phyloP scores from a whole-genome alignment of 2,888 invertebrate genomes.

The Phania funesta region DNA sequence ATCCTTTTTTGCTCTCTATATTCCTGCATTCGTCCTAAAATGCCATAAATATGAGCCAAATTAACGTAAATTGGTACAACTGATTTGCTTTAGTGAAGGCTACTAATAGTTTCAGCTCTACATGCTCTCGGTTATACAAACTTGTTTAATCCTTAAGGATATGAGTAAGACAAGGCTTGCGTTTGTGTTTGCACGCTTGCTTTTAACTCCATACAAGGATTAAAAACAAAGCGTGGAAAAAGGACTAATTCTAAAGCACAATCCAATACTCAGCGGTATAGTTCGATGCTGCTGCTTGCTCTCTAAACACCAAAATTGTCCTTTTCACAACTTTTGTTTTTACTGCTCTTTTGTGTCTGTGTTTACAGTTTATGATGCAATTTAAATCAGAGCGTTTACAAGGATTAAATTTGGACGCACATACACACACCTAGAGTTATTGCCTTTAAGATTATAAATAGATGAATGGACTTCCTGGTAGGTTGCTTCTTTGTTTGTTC shows the following conservation, averaged over 20 bases:
- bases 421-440: neutral
- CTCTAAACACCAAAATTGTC: constrained; percentile 8
- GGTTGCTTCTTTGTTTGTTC: neutral
- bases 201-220: constrained; percentile 7
- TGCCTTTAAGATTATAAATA: neutral
- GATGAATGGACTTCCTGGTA: constrained; percentile 50
- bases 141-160: constrained; percentile 38
- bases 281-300: constrained; percentile 5
- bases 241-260: constrained; percentile 2
- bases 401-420: constrained; percentile 48
- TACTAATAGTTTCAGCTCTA: constrained; percentile 28
- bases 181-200: neutral
- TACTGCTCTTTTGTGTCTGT: constrained; percentile 3
- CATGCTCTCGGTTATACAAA: constrained; percentile 44
- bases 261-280: constrained; percentile 44
- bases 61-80: neutral
- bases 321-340: neutral
- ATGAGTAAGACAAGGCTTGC: neutral
- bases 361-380: constrained; percentile 65
- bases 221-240: constrained; percentile 13
- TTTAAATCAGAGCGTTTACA: constrained; percentile 66
- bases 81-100: constrained; percentile 42
- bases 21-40: neutral
- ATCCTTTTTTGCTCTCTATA: constrained; percentile 12
- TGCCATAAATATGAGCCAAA: constrained; percentile 34